Base-by-base conservation (phyloP, 2,888 invertebrate species). In the Macrophya annulata region DNA sequence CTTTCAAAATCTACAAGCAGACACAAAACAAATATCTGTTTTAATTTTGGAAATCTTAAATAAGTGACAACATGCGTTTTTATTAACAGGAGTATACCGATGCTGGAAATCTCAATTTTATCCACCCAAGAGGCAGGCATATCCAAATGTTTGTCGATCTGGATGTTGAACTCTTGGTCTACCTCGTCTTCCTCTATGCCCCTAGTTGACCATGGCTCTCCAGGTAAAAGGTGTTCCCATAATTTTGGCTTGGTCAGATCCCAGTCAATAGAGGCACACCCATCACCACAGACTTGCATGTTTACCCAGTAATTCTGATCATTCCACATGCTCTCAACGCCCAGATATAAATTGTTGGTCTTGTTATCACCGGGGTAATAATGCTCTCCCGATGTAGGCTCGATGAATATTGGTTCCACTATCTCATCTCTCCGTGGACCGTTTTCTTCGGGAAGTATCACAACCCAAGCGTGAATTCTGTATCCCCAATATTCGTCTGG, bases 261-360 rank as follows among this genome's bases (percentile, higher is more conserved):
- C 94, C 96, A 97, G 87, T 94, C 94, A 5, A 97, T 90, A 0
- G 94, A 91, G 9, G 92, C 92, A 1, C 96, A 94, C 12, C 94
- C 94, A 4, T 93, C 91, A 0, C 93, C 90, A 84, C 94, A 94
- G 6, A 93, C 93, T 93, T 97, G 97, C 89, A 96, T 93, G 89
- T 97, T 96, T 0, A 96, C 94, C 94, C 97, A 98, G 92, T 97
- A 98, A 93, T 99, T 99, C 82, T 95, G 94, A 90, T 98, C 94
- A 90, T 98, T 98, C 96, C 98, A 99, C 82, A 98, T 93, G 88
- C 97, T 96, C 90, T 99, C 98, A 5, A 99, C 94, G 0, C 96
- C 95, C 48, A 96, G 95, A 90, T 98, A 98, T 86, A 96, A 94
- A 2, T 94, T 92, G 37, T 95, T 94, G 65, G 96, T 91, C 0